Conservation (phyloP, 2,113 vertebrate species). For the Chaetodon auriga region DNA sequence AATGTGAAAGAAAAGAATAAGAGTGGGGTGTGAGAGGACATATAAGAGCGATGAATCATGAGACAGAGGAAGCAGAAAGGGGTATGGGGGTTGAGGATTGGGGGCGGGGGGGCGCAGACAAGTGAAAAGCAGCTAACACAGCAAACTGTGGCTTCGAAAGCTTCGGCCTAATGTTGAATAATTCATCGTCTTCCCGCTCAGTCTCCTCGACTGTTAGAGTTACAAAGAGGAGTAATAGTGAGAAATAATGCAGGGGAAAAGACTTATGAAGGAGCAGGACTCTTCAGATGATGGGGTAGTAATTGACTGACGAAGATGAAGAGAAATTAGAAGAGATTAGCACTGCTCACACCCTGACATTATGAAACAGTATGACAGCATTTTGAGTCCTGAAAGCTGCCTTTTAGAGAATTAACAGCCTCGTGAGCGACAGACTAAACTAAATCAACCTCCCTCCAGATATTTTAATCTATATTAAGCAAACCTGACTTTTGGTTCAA, state of each 20-base stretch:
- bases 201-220: conserved; percentile 56
- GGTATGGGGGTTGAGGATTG: conserved; percentile 6
- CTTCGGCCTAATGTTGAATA: conserved; percentile 68
- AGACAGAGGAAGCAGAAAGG: conserved; percentile 18
- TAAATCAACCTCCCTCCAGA: background rate
- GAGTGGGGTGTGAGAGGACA: conserved; percentile 3
- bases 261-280: conserved; percentile 10
- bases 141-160: conserved; percentile 68
- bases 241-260: conserved; percentile 54
- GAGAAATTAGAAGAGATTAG: conserved; percentile 29
- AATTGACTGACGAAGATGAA: conserved; percentile 4
- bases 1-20: background rate
- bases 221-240: conserved; percentile 61
- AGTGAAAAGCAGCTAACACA: conserved; percentile 68
- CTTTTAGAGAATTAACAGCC: background rate
- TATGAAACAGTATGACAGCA: background rate
- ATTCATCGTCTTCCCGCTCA: conserved; percentile 67
- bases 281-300: conserved; percentile 25
- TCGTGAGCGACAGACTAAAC: background rate
- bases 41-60: conserved; percentile 16
- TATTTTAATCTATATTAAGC: background rate
- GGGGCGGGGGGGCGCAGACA: conserved; percentile 11
- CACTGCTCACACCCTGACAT: background rate
- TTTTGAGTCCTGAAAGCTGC: background rate
- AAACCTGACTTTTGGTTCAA: conserved; percentile 6